Base-by-base conservation (phyloP, 2,888 invertebrate genomes). In the Psylliodes chrysocephalus region DNA sequence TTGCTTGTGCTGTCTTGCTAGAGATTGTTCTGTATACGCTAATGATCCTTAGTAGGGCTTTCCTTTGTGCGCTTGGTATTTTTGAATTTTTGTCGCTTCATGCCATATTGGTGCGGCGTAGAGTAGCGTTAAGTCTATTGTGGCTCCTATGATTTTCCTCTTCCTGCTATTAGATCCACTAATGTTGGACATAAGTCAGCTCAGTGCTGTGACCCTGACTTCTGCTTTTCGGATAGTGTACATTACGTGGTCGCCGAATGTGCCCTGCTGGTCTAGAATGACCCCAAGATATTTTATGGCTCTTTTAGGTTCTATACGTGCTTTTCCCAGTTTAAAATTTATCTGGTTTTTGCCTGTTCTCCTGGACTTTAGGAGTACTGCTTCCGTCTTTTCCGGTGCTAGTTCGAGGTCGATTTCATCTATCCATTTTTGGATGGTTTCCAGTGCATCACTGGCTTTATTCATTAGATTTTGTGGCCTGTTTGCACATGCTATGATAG, bases 191-290 rank as follows among this genome's bases (percentile, higher is more conserved):
- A n/a, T n/a, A n/a, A n/a, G n/a, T n/a, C n/a, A n/a, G n/a, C n/a
- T n/a, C n/a, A n/a, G n/a, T n/a, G 4, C 22, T 22, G 22, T 22
- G 22, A 6, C 22, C 22, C 22, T 22, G 22, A 6, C 22, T 6
- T 22, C 22, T 22, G 22, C 22, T 22, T 22, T 22, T 6, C 22
- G 71, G 65, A 67, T 74, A 71, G 12, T 73, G 47, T 47, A 22
- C 6, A 22, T 22, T 14, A 72, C 55, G 44, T 75, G 71, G 6
- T 38, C 51, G 14, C 63, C 64, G 54, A 68, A 72, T 38, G 62
- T 67, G 14, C 40, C 40, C 12, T 14, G 40, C 7, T 40, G 40
- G 40, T 40, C 40, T 12, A 40, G 12, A 73, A 75, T 22, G 22
- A 22, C 38, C n/a, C 38, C 10, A 6, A 25, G 52, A 38, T 60